Base-by-base conservation (phyloP, 2,113 vertebrate genomes). In the Toxotes chatareus region DNA sequence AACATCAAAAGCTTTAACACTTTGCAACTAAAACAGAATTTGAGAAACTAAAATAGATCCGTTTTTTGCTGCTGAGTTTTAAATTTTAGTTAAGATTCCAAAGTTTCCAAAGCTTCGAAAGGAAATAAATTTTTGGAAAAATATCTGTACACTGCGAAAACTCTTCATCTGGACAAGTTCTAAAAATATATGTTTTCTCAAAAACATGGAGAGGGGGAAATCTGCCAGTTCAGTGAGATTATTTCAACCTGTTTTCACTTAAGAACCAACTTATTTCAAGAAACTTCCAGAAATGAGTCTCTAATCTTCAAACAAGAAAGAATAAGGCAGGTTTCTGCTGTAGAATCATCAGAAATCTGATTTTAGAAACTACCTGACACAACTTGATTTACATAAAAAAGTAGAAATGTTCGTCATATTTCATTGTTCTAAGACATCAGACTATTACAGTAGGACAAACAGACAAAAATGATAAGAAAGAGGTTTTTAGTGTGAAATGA, bases 21-120 rank as follows among this genome's bases (percentile, higher is more conserved):
- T 78, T 79, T 62, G 51, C 16, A 71, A 55, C 36, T 56, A 3
- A 65, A 63, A 34, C 31, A 47, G n/a, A 78, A 77, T 49, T n/a
- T 1, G 3, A 42, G 21, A 61, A 21, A 36, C 16, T 42, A 40
- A 17, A 31, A 68, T 10, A 23, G 4, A 21, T 32, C 9, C 32
- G 12, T n/a, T 32, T 63, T 42, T 63, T 51, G 4, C 11, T 1
- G 17, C 16, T 46, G 40, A 78, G 32, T 16, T 17, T 72, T 56
- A 44, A 34, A 62, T 68, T 27, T 4, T 44, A 44, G 42, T 12
- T 12, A 44, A 44, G 5, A 44, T 44, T 11, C 42, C 12, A 44
- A 44, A 13, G 10, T 32, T 51, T 60, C 3, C 10, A 61, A 60
- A 59, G 31, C 6, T 21, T 51, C 7, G 2, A 49, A 17, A 17